Conservation (phyloP, 2,888 invertebrate species). For the Hypomecis atomaria region DNA sequence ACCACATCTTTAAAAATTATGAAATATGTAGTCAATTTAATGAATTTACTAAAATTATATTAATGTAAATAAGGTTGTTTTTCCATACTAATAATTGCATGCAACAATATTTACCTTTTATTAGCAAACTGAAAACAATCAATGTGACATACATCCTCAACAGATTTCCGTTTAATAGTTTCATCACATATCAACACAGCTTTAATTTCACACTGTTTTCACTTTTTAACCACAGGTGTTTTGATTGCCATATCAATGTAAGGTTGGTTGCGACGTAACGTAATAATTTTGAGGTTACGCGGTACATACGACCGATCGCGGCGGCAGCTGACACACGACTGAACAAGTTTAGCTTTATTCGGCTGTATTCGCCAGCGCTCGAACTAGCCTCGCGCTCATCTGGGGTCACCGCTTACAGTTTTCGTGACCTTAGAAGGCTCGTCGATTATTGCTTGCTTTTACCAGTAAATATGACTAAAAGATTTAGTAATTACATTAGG, state of each 20-base stretch:
- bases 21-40: no score
- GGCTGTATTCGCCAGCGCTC: slow-evolving; percentile 27
- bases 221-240: slow-evolving; percentile 36
- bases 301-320: slow-evolving; percentile 51
- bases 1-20: no score
- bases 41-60: no score
- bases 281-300: slow-evolving; percentile 11
- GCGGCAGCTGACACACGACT: slow-evolving; percentile 64
- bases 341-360: slow-evolving; percentile 50
- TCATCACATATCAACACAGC: slow-evolving; percentile 65
- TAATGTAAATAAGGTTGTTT: no score
- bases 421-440: slow-evolving; percentile 72
- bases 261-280: slow-evolving; percentile 22
- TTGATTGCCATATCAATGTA: slow-evolving; percentile 24
- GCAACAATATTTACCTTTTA: slow-evolving; percentile 67
- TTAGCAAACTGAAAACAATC: slow-evolving; percentile 71
- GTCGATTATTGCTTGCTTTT: slow-evolving; percentile 64
- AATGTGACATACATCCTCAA: slow-evolving; percentile 78
- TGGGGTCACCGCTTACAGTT: slow-evolving; percentile 65
- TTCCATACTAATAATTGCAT: background rate
- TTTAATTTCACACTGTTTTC: slow-evolving; percentile 29
- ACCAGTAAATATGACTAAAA: slow-evolving; percentile 53
- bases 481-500: slow-evolving; percentile 30
- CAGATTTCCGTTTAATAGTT: slow-evolving; percentile 58
- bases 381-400: slow-evolving; percentile 23